These are phyloP conservation scores for Burhinus oedicnemus DNA, from an alignment of 2,113 vertebrate genomes.

Conservation along the genomic window DNA sequence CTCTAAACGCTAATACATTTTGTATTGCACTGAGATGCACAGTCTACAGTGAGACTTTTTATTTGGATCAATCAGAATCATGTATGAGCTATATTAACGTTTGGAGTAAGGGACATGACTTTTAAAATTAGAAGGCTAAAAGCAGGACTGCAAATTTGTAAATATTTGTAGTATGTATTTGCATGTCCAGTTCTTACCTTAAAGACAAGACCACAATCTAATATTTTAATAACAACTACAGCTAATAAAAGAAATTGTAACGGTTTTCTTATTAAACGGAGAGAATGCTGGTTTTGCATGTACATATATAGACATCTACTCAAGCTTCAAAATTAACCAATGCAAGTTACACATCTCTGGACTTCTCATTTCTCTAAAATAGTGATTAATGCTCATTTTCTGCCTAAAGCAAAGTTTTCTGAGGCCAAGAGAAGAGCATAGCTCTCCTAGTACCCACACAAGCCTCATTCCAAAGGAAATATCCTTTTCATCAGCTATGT, in stretches of 20 bases:
- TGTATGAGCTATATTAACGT: neutral
- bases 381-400: neutral
- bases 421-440: neutral
- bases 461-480: neutral
- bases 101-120: neutral
- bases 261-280: neutral
- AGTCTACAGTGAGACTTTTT: neutral
- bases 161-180: neutral
- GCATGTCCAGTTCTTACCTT: neutral
- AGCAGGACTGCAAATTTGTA: neutral
- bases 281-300: neutral
- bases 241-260: neutral
- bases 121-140: neutral
- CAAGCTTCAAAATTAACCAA: neutral
- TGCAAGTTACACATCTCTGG: neutral
- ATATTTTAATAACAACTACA: neutral
- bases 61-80: neutral
- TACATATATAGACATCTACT: neutral
- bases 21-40: neutral
- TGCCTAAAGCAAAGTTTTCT: neutral
- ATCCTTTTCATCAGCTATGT: neutral
- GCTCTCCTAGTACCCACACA: neutral
- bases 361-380: neutral
- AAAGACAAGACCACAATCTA: neutral
- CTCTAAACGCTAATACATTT: slow-evolving; percentile 5